Base-by-base conservation (phyloP, 2,888 invertebrate species). In the Lasioglossum pauxillum region DNA sequence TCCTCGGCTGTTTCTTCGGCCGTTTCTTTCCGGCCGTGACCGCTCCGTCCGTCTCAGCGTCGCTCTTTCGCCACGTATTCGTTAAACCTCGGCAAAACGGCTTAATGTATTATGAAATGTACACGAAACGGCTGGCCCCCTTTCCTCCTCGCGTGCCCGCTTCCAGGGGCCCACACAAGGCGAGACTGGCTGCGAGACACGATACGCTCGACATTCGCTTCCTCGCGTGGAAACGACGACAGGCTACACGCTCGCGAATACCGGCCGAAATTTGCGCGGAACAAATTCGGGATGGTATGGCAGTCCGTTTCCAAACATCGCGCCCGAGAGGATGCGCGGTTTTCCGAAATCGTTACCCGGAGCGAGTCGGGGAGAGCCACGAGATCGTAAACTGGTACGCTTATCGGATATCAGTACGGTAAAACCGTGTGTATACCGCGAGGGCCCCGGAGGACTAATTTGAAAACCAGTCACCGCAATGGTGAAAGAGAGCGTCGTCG, bases 91-190 rank as follows among this genome's bases (percentile, higher is more conserved):
- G 85, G 89, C 85, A 86, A 90, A 92, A 91, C 90, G 92, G 91
- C 91, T 93, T 92, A 92, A 92, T 92, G 92, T 91, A 92, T 93
- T 92, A 92, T 91, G 90, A 93, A 92, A 93, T 88, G 91, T 93
- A 92, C 92, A 91, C 88, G 91, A 88, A 90, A 91, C 90, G 64
- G 81, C 78, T 69, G 71, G 46, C 23, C 53, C 57, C 41, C 35
- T 60, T 44, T 35, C 14, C 74, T 19, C 69, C 14, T 49, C 77
- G 78, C 38, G 69, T 64, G 41, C 27, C n/a, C 41, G 69, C 35
- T n/a, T 35, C 69, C 41, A 35, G 8, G 53, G 75, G 90, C 85
- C 91, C 91, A 89, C 91, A 91, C 91, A 91, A 85, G 88, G 77
- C 86, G 91, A 64, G 31, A 75, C 57, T 71, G 74, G 27, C 83